Base-by-base conservation (phyloP, 2,888 invertebrate genomes). In the Endomychus coccineus region DNA sequence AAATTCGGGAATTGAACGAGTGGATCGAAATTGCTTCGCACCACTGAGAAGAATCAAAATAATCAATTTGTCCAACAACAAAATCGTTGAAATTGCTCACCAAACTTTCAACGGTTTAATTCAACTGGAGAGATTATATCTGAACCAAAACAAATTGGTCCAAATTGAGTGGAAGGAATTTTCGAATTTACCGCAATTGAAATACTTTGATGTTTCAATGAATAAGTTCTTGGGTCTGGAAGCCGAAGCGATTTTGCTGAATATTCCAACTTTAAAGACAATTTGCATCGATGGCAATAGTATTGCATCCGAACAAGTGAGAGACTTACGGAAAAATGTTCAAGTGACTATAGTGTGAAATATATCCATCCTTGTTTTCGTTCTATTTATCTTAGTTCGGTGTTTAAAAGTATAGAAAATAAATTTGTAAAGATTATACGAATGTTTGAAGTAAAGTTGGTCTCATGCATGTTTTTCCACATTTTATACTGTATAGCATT, bases 1-100 rank as follows among this genome's bases (percentile, higher is more conserved):
- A 5, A 16, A 37, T 4, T 37, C 36, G 0, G 36, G 36, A 2
- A 37, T 37, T 9, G 10, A 24, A 16, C 30, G 21, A 17, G 16
- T 37, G 15, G 36, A 37, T 14, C 30, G 25, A 13, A 12, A 27
- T 12, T 37, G 36, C 13, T 31, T 37, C 9, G 12, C 27, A n/a
- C 13, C 25, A 10, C 23, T 43, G 33, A 22, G 34, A 6, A 30
- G 11, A 10, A 13, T 43, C 11, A 11, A 22, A 16, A 21, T 22
- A 17, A 35, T 43, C 14, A 39, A 43, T 21, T 23, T 43, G 23
- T 31, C 31, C 7, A 30, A 27, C 12, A 35, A 38, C 16, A 19
- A 28, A n/a, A 30, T 43, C 2, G 30, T 30, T 7, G 19, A 29
- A 21, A 10, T 43, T 2, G 9, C 22, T 10, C 30, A 24, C 2